Evolutionary conservation across 2,888 invertebrate genomes (phyloP).

Genomic region (Terebella lapidaria): DNA sequence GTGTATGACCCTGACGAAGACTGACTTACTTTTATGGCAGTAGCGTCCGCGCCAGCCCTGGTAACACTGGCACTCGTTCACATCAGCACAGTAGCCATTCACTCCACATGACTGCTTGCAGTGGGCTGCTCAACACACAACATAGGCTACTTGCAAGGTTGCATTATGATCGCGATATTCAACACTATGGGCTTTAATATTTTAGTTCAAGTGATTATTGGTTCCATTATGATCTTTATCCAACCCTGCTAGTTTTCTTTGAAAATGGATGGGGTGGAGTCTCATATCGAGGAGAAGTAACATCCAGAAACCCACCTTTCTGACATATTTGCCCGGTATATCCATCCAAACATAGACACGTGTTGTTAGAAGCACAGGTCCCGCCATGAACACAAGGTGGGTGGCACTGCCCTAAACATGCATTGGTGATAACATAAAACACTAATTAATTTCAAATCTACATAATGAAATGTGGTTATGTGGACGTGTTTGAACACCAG

Average conservation of each 20-base stretch:
- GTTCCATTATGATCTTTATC: no score
- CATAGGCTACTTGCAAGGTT: neutral
- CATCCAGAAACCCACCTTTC: slow-evolving; percentile 81
- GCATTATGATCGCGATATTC: no score
- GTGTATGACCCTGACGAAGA: no score
- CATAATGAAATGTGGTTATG: no score
- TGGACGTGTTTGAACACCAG: no score
- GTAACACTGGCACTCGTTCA: slow-evolving; percentile 22
- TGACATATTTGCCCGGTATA: slow-evolving; percentile 85
- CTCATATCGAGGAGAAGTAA: no score
- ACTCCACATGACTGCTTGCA: slow-evolving; percentile 19
- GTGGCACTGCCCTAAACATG: slow-evolving; percentile 13
- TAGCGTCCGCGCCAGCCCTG: slow-evolving; percentile 25
- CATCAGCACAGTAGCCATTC: slow-evolving; percentile 23
- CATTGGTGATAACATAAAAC: no score
- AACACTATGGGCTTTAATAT: no score
- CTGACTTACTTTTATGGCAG: slow-evolving; percentile 29
- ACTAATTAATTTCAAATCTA: no score
- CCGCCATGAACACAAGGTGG: slow-evolving; percentile 77
- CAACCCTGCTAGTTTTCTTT: no score
- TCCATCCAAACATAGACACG: slow-evolving; percentile 84
- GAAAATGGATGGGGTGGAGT: no score
- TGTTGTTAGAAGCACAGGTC: slow-evolving; percentile 89
- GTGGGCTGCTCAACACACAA: slow-evolving; percentile 8
- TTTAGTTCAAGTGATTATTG: no score